Conservation (phyloP, 2,797 vertebrate species). For the Lacerta agilis region DNA sequence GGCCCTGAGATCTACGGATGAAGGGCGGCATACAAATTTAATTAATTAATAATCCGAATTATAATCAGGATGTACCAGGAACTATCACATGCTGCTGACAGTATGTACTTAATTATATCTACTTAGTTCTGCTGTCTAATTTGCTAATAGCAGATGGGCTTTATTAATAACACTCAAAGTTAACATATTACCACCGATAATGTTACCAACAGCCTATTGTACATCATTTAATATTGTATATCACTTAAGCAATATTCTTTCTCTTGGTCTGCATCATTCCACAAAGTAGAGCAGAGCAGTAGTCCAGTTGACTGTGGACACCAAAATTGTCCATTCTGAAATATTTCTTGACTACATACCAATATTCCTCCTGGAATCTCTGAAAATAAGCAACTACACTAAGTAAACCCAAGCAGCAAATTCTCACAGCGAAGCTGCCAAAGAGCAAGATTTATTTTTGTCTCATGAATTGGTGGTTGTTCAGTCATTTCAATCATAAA, state of each 20-base stretch:
- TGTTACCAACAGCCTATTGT: not conserved
- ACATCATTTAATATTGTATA: not conserved
- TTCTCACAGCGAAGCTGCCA: not conserved
- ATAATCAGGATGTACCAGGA: too few species aligned
- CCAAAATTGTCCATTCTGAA: not conserved
- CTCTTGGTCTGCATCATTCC: not conserved
- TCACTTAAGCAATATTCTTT: not conserved
- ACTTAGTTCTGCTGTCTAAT: not conserved
- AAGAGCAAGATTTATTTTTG: not conserved
- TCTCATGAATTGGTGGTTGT: slow-evolving; percentile 4
- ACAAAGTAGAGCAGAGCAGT: not conserved
- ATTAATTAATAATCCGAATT: too few species aligned
- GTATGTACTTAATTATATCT: not conserved
- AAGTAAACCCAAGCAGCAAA: slow-evolving; percentile 2
- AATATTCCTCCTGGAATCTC: not conserved
- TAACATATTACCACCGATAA: not conserved
- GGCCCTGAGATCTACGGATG: too few species aligned
- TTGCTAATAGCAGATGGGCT: not conserved
- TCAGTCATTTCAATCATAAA: slow-evolving; percentile 23
- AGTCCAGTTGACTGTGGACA: too few species aligned
- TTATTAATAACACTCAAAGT: not conserved
- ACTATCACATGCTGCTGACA: not conserved
- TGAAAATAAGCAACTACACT: slow-evolving; percentile 3
- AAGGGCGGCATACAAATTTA: too few species aligned
- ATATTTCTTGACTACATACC: not conserved